Evolutionary conservation across 2,888 invertebrate species (phyloP), one percentile per base, ranked within the genome.

Genomic region (Ennomos quercinarius): DNA sequence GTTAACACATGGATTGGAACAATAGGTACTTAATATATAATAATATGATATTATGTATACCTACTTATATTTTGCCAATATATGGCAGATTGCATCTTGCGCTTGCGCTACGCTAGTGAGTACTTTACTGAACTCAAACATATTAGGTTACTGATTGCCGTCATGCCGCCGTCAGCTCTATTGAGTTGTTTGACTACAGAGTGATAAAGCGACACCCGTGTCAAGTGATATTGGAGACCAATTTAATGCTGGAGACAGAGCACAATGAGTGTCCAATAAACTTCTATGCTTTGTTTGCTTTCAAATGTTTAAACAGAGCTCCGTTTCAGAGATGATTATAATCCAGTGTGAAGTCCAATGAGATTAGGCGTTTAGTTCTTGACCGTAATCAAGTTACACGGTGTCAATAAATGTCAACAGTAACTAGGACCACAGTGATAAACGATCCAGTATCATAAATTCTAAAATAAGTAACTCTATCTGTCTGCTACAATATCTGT

Each of bases 121-220:
- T n/a, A n/a, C n/a, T n/a, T n/a, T n/a, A n/a, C n/a, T n/a, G 17
- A 17, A 3, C 17, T 17, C 17, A 17, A 12, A 38, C 37, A 36
- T 50, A 51, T 45, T 37, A 40, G 35, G 37, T 56, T 59, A 51
- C 63, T 42, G 11, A 59, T 59, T 58, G 53, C 44, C 52, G 53
- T 63, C 55, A 59, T 17, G 64, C 61, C 58, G 48, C 55, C 54
- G 67, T 71, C 53, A 65, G 69, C 72, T 65, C 57, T 66, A 68
- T 63, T 68, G 68, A 68, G 50, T 63, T 61, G 67, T 67, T 62
- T 72, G 67, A 66, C 64, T 64, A 61, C 61, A 48, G 54, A 51
- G 61, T 72, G 75, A 79, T 79, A 73, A 76, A 72, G 52, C 68
- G 77, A 74, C 73, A 71, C 75, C 68, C 58, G 76, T 73, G 74